Evolutionary conservation across 2,888 invertebrate genomes (phyloP).

Genomic region (Hydropsyche betteni): DNA sequence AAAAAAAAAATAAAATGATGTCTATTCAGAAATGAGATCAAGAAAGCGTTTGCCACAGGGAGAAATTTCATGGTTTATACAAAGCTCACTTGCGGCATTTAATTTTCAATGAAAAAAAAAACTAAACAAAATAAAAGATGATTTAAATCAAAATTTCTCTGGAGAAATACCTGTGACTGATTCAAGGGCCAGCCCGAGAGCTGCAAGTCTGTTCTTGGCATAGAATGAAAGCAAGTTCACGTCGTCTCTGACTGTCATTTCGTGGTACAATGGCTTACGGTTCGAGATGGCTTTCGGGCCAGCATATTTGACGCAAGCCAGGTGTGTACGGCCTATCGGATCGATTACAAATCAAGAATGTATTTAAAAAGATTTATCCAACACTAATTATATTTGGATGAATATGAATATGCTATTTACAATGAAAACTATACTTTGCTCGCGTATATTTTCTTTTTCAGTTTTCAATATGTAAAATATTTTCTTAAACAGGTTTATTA

Average conservation of each 20-base stretch:
- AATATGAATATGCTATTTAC: too few species aligned
- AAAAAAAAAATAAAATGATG: conserved; percentile 9
- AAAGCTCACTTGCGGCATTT: conserved; percentile 37
- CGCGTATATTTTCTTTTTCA: too few species aligned
- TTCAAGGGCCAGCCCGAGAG: conserved; percentile 65
- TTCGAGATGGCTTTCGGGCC: conserved; percentile 81
- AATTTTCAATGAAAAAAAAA: conserved; percentile 9
- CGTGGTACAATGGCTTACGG: conserved; percentile 74
- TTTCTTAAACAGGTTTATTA: too few species aligned
- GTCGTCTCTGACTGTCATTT: conserved; percentile 83
- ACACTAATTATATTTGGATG: too few species aligned
- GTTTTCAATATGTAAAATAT: too few species aligned
- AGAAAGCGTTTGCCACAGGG: conserved; percentile 40
- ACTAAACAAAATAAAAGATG: conserved; percentile 25
- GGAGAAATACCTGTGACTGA: conserved; percentile 63
- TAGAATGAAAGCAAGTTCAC: conserved; percentile 89
- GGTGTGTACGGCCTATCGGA: conserved; percentile 79
- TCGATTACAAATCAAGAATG: conserved; percentile 50
- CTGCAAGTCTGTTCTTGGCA: conserved; percentile 80
- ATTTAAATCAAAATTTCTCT: neutral
- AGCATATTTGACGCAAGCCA: conserved; percentile 85
- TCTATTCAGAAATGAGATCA: conserved; percentile 12
- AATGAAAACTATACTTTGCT: too few species aligned
- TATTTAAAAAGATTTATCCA: too few species aligned
- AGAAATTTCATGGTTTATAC: conserved; percentile 28